Conservation (phyloP, 2,113 vertebrate species). For the Mohoua ochrocephala region DNA sequence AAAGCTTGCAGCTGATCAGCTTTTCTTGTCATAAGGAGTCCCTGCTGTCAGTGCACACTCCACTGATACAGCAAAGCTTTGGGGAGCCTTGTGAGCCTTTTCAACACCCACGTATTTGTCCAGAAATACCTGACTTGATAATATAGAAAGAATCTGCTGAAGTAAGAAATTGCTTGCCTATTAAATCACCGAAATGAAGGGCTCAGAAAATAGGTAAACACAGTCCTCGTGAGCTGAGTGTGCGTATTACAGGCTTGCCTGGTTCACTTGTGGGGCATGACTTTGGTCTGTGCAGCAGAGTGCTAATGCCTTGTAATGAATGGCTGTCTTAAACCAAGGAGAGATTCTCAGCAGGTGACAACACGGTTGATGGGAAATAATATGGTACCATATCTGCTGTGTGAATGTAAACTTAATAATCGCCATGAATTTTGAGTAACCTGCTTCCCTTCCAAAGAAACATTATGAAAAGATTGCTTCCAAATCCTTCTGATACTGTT, state of each 20-base stretch:
- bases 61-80: background rate
- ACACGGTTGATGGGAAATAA: constrained; percentile 5
- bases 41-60: constrained; percentile 15
- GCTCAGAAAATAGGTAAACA: background rate
- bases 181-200: constrained; percentile 39
- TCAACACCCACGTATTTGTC: constrained; percentile 31
- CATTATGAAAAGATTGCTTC: constrained; percentile 69
- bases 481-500: constrained; percentile 61
- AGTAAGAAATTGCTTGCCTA: constrained; percentile 44
- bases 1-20: constrained; percentile 25
- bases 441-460: constrained; percentile 55
- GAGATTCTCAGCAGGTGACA: constrained; percentile 35
- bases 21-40: constrained; percentile 47
- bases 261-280: background rate
- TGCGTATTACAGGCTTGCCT: background rate
- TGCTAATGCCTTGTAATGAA: constrained; percentile 40
- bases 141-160: constrained; percentile 48
- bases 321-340: constrained; percentile 25
- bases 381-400: background rate
- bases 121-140: constrained; percentile 30
- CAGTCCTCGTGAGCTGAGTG: background rate
- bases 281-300: constrained; percentile 22
- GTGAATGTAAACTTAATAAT: constrained; percentile 70
- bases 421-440: constrained; percentile 71
- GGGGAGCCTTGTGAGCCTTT: constrained; percentile 39